Evolutionary conservation across 2,888 invertebrate genomes (phyloP).

Genomic region (Anthoptus insignis): DNA sequence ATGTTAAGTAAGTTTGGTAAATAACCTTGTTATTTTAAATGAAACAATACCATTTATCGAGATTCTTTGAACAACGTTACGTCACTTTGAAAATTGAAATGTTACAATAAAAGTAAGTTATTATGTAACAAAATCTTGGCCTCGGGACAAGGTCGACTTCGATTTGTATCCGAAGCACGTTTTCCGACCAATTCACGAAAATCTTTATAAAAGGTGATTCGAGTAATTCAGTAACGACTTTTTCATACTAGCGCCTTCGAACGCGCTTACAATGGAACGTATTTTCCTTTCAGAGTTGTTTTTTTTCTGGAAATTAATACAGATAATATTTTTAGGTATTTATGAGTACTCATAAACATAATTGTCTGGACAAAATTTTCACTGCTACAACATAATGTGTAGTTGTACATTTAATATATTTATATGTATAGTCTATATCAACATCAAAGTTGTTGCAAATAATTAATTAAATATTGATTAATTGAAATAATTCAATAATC

Average conservation of each 20-base stretch:
- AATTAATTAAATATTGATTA: too few relatives aligned
- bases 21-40: too few relatives aligned
- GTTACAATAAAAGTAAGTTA: constrained; percentile 46
- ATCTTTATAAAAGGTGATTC: constrained; percentile 46
- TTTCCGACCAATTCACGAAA: constrained; percentile 42
- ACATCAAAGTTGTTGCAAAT: too few relatives aligned
- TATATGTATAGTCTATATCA: too few relatives aligned
- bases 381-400: too few relatives aligned
- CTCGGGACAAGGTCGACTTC: constrained; percentile 10
- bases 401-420: too few relatives aligned
- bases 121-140: constrained; percentile 40
- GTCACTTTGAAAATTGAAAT: constrained; percentile 37
- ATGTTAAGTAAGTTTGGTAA: too few relatives aligned
- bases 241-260: constrained; percentile 2
- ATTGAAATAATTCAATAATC: too few relatives aligned
- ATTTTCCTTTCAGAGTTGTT: neutral
- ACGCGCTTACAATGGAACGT: neutral
- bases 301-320: neutral
- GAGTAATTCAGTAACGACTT: constrained; percentile 29
- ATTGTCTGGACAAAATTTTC: too few relatives aligned
- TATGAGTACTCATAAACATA: too few relatives aligned
- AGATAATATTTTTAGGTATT: too few relatives aligned
- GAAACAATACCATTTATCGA: too few relatives aligned
- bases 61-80: neutral
- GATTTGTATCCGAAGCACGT: constrained; percentile 48